Evolutionary conservation across 2,797 vertebrate genomes (phyloP).

Genomic region (Okamejei kenojei): DNA sequence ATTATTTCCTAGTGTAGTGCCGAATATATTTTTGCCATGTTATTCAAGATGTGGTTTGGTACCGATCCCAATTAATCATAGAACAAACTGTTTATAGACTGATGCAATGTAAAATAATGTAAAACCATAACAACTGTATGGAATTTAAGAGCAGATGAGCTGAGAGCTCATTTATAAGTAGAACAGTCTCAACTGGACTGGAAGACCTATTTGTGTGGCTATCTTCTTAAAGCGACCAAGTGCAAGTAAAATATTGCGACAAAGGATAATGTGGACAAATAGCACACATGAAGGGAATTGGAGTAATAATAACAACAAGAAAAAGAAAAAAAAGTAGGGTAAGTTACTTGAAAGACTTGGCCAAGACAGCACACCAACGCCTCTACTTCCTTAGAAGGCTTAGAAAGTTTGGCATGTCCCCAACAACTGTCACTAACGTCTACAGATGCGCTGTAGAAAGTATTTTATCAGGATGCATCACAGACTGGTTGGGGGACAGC

Average conservation of each 20-base stretch:
- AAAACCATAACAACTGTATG: background rate
- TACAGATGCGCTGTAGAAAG: no score
- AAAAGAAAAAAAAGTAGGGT: background rate
- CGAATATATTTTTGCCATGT: background rate
- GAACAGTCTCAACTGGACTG: background rate
- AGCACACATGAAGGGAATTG: background rate
- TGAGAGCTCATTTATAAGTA: background rate
- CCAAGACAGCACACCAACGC: no score
- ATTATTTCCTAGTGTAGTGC: background rate
- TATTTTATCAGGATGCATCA: no score
- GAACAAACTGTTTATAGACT: background rate
- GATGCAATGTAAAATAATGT: background rate
- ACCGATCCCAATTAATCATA: background rate
- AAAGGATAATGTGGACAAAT: background rate
- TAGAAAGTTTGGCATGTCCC: no score
- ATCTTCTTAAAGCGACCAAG: background rate
- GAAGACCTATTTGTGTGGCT: background rate
- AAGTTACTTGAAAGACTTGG: background rate
- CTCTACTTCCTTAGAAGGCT: no score
- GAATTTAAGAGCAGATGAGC: background rate
- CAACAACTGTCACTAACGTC: no score
- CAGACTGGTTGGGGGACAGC: no score
- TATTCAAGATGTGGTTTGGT: no score
- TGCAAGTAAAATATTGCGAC: background rate
- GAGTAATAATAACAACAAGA: background rate